Base-by-base conservation (phyloP, 2,797 vertebrate genomes). In the Microtus agrestis region DNA sequence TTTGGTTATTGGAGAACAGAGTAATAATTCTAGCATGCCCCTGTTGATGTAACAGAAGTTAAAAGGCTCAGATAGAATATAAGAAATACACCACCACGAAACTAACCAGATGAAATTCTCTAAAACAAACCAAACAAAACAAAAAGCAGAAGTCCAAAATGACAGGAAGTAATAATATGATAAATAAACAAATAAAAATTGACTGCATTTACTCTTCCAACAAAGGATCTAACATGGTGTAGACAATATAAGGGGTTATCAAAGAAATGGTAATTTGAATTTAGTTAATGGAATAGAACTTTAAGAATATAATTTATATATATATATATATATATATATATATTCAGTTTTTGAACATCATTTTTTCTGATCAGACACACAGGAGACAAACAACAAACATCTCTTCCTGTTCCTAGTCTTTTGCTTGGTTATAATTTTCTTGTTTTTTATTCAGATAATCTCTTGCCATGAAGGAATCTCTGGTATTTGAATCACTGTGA, bases 221-320 rank as follows among this genome's bases (percentile, higher is more conserved):
- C 10, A 87, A 91, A 95, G 54, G 19, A 91, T 46, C 25, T 29
- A 93, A 73, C 2, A 11, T 23, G 12, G 15, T 46, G 27, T 27
- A 92, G 34, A 37, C 11, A 95, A 80, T 78, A 67, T 0, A 93
- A 73, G 4, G 79, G 4, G 40, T 91, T 27, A 14, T 14, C 6
- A 71, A 86, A 86, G 59, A 56, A 93, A 87, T 29, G 25, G 78
- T 91, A 4, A 81, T 87, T 96, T 94, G 61, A 71, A 86, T 82
- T 95, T 79, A 69, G 29, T 56, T 92, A 59, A 21, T 85, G 19
- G 31, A 86, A 79, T 69, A 56, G 23, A 92, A 69, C 91, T 97
- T 29, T 91, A 78, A 67, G 63, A 71, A 87, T 79, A 65, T 69
- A 90, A 80, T 76, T 8, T 9, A 79, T 34, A 93, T 81, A 54